Conservation (phyloP, 1,140 invertebrate species). For the Zaprionus lachaisei region DNA sequence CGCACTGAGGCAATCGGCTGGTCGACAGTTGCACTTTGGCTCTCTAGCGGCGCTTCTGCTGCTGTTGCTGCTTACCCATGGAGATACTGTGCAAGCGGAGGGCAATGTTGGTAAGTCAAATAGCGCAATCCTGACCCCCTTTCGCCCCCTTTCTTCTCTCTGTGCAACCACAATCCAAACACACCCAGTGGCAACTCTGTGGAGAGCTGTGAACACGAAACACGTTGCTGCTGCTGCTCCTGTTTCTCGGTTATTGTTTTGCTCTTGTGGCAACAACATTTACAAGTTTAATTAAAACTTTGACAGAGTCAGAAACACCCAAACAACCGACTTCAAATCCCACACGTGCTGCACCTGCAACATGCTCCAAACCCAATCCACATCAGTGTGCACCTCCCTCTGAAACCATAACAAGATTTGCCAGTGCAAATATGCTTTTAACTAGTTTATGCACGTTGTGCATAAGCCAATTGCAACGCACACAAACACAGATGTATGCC, state of each 20-base stretch:
- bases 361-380: neutral
- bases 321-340: conserved; percentile 39
- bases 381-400: neutral
- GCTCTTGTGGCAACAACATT: conserved; percentile 62
- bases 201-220: conserved; percentile 2
- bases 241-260: conserved; percentile 37
- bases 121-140: neutral
- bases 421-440: conserved; percentile 70
- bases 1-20: conserved; percentile 41
- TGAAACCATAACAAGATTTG: conserved; percentile 40
- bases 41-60: conserved; percentile 53
- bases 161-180: neutral
- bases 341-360: conserved; percentile 7
- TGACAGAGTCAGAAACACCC: conserved; percentile 45
- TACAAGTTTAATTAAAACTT: conserved; percentile 79
- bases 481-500: conserved; percentile 1
- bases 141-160: neutral
- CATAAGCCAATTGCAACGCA: conserved; percentile 59
- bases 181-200: neutral
- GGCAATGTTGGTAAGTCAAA: conserved; percentile 79
- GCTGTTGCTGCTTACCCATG: conserved; percentile 64
- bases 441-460: conserved; percentile 62
- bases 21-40: conserved; percentile 59
- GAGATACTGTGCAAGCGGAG: conserved; percentile 73
- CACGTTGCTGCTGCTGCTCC: conserved; percentile 29